Conservation (phyloP, 2,888 invertebrate species). For the Cheilosia soror region DNA sequence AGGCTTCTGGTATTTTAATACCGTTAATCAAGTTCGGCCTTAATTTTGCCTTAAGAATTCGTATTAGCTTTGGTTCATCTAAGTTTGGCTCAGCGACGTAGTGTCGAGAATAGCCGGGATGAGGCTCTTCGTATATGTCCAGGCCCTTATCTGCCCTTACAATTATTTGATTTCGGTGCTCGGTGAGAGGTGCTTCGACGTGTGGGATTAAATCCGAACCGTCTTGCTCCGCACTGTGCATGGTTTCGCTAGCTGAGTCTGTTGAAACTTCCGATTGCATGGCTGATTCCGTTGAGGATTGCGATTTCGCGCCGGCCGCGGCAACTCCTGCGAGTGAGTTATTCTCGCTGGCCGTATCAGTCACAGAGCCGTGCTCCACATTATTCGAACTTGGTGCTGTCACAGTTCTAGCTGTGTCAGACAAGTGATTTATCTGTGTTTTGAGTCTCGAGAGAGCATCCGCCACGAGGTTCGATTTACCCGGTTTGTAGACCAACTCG, state of each 20-base stretch:
- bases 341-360: background rate
- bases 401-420: conserved; percentile 2
- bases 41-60: conserved; percentile 14
- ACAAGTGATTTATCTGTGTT: background rate
- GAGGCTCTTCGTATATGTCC: conserved; percentile 22
- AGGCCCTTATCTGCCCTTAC: conserved; percentile 36
- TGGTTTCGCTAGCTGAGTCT: conserved; percentile 28
- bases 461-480: conserved; percentile 23
- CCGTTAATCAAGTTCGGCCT: conserved; percentile 35
- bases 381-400: conserved; percentile 12
- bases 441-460: conserved; percentile 5
- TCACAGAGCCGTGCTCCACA: background rate
- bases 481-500: conserved; percentile 17
- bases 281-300: background rate
- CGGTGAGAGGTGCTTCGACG: conserved; percentile 63
- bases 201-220: conserved; percentile 70
- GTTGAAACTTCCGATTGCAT: background rate
- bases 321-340: background rate
- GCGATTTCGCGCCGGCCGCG: background rate
- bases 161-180: conserved; percentile 65
- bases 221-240: conserved; percentile 70
- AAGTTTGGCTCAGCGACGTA: conserved; percentile 14
- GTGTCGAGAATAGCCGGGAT: conserved; percentile 47
- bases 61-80: background rate
- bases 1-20: conserved; percentile 40